A percentile compares a stretch with the other conserved stretches of the same genome.
phyloP scores from a whole-genome alignment of 2,113 vertebrate species.

The Mesoclemmys tuberculata region DNA sequence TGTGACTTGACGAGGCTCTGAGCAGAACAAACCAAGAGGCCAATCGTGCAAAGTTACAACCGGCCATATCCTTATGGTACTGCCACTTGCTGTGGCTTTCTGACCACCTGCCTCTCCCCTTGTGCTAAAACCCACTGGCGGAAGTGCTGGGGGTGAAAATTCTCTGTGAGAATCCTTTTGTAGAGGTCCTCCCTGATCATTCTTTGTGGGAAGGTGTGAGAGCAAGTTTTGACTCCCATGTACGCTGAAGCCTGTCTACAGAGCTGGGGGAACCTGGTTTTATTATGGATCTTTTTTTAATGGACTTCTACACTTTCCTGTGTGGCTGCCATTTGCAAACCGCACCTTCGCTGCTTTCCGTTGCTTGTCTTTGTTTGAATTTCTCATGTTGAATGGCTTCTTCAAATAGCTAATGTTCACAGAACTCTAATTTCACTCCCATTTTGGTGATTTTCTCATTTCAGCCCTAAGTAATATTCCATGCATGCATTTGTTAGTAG shows the following conservation, averaged over 20 bases:
- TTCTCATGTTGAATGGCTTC: not conserved
- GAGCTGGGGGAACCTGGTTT: not conserved
- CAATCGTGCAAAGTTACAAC: not conserved
- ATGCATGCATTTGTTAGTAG: not conserved
- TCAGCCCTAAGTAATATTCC: not conserved
- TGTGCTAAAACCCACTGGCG: not conserved
- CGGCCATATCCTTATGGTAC: not conserved
- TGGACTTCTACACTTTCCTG: not conserved
- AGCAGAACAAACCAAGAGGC: not conserved
- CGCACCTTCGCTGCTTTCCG: not conserved
- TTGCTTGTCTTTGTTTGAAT: not conserved
- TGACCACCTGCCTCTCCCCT: too few species aligned
- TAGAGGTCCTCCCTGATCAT: not conserved
- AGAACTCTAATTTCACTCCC: not conserved
- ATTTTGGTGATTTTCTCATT: not conserved
- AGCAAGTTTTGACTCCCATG: not conserved
- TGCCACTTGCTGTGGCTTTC: not conserved
- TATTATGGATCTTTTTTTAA: not conserved
- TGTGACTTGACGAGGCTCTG: not conserved
- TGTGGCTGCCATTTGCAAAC: not conserved
- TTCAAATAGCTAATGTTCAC: not conserved
- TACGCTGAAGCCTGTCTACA: not conserved
- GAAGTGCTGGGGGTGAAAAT: not conserved
- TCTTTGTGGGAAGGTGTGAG: not conserved
- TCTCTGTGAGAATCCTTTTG: not conserved